A percentile compares a stretch with the other conserved stretches of the same genome.
Conservation (phyloP, 2,113 vertebrate species). For the Lamprologus speciosus region DNA sequence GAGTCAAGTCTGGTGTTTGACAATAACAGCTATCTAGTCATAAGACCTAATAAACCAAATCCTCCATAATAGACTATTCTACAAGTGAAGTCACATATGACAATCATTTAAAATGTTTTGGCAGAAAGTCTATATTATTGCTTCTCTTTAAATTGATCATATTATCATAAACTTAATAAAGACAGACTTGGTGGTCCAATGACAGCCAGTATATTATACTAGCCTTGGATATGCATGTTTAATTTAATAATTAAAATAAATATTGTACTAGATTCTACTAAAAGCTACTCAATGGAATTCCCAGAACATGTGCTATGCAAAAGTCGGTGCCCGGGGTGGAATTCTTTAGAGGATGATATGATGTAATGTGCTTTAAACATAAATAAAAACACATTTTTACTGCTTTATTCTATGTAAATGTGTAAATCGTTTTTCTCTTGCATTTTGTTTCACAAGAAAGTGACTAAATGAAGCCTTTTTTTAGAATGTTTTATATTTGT, state of each 20-base stretch:
- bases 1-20: conserved; percentile 74
- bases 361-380: conserved; percentile 19
- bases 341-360: neutral
- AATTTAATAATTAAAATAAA: neutral
- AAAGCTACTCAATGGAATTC: neutral
- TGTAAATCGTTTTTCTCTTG: conserved; percentile 86
- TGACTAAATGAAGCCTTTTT: conserved; percentile 62
- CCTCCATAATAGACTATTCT: conserved; percentile 67
- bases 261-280: neutral
- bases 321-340: neutral
- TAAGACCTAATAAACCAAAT: conserved; percentile 78
- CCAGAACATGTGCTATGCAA: neutral
- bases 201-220: neutral
- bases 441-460: conserved; percentile 55
- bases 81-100: conserved; percentile 19
- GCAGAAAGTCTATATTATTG: neutral
- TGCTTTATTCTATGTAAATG: conserved; percentile 87
- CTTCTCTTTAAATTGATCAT: neutral
- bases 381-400: conserved; percentile 45
- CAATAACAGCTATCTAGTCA: conserved; percentile 72
- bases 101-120: neutral
- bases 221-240: neutral
- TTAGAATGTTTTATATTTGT: conserved; percentile 62
- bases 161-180: neutral
- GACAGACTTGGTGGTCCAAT: neutral